phyloP scores from a whole-genome alignment of 1,140 invertebrate genomes.

The Saccostrea glomerata region DNA sequence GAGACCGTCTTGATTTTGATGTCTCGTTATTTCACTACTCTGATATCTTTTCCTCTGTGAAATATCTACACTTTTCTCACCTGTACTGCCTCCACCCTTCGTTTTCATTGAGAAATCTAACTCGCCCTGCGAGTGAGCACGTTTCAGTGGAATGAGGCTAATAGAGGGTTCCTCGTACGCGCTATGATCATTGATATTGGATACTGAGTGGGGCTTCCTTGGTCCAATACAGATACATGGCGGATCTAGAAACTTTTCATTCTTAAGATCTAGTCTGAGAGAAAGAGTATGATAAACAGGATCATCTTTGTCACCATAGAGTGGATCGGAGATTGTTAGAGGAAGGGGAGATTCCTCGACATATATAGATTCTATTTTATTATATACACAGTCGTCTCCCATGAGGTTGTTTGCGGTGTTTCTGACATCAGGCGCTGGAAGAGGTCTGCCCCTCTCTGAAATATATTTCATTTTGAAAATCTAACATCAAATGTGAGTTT shows the following conservation, averaged over 20 bases:
- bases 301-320: neutral
- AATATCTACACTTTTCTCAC: neutral
- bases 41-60: too few relatives aligned
- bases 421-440: neutral
- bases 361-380: neutral
- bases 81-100: neutral
- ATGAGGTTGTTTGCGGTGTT: neutral
- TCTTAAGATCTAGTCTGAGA: neutral
- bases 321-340: neutral
- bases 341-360: neutral
- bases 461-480: conserved; percentile 11
- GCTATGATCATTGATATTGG: neutral
- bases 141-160: neutral
- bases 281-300: neutral
- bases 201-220: neutral
- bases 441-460: neutral
- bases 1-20: too few relatives aligned
- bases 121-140: neutral
- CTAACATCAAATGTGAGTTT: neutral
- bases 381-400: neutral
- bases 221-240: neutral
- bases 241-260: neutral
- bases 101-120: neutral
- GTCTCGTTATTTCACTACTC: too few relatives aligned
- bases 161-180: neutral